Evolutionary conservation across 2,888 invertebrate species (phyloP).

Genomic region (Rotaria socialis): DNA sequence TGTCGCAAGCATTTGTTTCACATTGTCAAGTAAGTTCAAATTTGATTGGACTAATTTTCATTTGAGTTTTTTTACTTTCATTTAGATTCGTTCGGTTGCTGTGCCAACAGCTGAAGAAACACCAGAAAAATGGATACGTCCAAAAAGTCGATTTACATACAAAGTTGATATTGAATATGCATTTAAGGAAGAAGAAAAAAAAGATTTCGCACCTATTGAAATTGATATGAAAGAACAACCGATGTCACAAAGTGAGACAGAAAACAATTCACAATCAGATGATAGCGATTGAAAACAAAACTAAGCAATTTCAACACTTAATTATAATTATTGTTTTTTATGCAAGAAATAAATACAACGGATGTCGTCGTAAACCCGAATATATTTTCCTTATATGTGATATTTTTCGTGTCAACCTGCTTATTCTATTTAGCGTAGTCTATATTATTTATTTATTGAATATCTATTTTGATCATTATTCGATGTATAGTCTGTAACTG

Average conservation of each 20-base stretch:
- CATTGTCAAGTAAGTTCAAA: slow-evolving; percentile 41
- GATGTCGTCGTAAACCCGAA: not conserved
- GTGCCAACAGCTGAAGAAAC: slow-evolving; percentile 32
- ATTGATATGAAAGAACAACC: slow-evolving; percentile 31
- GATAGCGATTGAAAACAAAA: not conserved
- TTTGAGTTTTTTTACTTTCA: not conserved
- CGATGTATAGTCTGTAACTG: not conserved
- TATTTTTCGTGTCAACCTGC: not conserved
- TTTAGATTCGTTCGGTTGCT: slow-evolving; percentile 22
- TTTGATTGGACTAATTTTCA: too few relatives aligned
- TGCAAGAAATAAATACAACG: not conserved
- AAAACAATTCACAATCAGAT: slow-evolving; percentile 29
- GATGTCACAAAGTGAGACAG: slow-evolving; percentile 6
- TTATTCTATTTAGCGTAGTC: not conserved
- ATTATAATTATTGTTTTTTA: not conserved
- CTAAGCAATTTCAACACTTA: not conserved
- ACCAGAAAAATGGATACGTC: slow-evolving; percentile 14
- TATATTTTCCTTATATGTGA: not conserved
- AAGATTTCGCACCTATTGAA: slow-evolving; percentile 29
- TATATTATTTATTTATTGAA: not conserved
- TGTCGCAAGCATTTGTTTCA: slow-evolving; percentile 67
- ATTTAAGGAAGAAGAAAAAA: slow-evolving; percentile 33
- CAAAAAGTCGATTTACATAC: not conserved
- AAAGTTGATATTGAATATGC: slow-evolving; percentile 32
- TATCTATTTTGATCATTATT: not conserved